phyloP scores from a whole-genome alignment of 2,888 invertebrate species.

The Flabesymbios commensalis region DNA sequence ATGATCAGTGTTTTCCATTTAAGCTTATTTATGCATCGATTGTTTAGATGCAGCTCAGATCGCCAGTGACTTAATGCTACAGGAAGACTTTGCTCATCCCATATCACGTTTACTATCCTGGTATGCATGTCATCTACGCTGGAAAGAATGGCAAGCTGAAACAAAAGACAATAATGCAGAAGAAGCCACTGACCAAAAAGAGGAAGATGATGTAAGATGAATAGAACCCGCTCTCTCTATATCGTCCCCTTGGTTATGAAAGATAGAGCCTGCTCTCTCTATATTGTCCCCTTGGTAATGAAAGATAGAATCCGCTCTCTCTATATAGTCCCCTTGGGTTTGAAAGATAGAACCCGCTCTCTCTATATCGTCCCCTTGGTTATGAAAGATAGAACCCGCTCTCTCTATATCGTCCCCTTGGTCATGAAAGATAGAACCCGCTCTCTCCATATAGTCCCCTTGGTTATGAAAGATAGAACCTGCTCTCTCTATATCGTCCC shows the following conservation, averaged over 20 bases:
- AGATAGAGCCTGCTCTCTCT: too few species aligned
- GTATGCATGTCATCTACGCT: slow-evolving; percentile 75
- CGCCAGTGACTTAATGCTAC: slow-evolving; percentile 81
- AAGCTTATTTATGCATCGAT: too few species aligned
- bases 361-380: too few species aligned
- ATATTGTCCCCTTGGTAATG: too few species aligned
- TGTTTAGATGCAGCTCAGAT: slow-evolving; percentile 73
- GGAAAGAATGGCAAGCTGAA: slow-evolving; percentile 23
- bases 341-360: slow-evolving; percentile 14
- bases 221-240: not conserved
- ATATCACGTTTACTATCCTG: slow-evolving; percentile 73
- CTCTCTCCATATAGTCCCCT: too few species aligned
- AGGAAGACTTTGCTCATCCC: slow-evolving; percentile 80
- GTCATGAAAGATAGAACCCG: too few species aligned
- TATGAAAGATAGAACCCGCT: too few species aligned
- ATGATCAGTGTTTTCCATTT: not conserved
- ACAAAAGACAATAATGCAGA: slow-evolving; percentile 33
- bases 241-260: too few species aligned
- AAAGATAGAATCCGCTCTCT: too few species aligned
- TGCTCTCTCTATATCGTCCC: not conserved
- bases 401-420: too few species aligned
- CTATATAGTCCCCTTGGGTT: too few species aligned
- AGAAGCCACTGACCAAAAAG: slow-evolving; percentile 35
- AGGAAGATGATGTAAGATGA: slow-evolving; percentile 46
- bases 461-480: slow-evolving; percentile 35